Base-by-base conservation (phyloP, 2,113 vertebrate species). In the Spheniscus mendiculus region DNA sequence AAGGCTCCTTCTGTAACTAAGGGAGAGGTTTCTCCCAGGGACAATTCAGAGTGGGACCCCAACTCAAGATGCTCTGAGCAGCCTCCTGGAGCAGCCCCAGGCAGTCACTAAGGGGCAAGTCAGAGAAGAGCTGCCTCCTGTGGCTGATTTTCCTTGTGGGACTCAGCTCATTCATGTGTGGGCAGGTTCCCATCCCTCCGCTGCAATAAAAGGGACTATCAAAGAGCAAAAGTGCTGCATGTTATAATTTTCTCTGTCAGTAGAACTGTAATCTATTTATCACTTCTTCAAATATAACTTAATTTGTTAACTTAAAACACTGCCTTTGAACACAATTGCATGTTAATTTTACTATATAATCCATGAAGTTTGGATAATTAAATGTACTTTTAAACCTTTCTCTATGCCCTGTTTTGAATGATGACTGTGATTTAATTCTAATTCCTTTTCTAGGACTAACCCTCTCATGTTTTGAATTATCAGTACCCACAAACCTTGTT, bases 191-290 rank as follows among this genome's bases (percentile, higher is more conserved):
- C 47, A 79, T 72, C 26, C 36, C 40, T 76, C 45, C 87, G 47
- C 42, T 82, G 15, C 36, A 49, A 26, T 87, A 27, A 84, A 96
- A 89, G 15, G 26, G 47, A 63, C 76, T 79, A 52, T 40, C 61
- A 91, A 42, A 92, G 49, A 89, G 32, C 56, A 63, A 50, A 89
- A 89, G 6, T 62, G 18, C 21, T 72, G 30, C n/a, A 56, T 45
- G 22, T 50, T 88, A 40, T 56, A 79, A 91, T 95, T 90, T 92
- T 84, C 61, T 83, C 89, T 80, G 69, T 85, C 65, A 87, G 61
- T 53, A 87, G 77, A 90, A 69, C 65, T 92, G 59, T 84, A 95
- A 92, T 96, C 84, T 93, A 49, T 87, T 93, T 93, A 94, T 83
- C 67, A 73, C 15, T 87, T 83, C 61, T 83, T 95, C 29, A 93